These are phyloP conservation scores for Lates calcarifer DNA, from an alignment of 2,113 vertebrate species.

Conservation along the genomic window DNA sequence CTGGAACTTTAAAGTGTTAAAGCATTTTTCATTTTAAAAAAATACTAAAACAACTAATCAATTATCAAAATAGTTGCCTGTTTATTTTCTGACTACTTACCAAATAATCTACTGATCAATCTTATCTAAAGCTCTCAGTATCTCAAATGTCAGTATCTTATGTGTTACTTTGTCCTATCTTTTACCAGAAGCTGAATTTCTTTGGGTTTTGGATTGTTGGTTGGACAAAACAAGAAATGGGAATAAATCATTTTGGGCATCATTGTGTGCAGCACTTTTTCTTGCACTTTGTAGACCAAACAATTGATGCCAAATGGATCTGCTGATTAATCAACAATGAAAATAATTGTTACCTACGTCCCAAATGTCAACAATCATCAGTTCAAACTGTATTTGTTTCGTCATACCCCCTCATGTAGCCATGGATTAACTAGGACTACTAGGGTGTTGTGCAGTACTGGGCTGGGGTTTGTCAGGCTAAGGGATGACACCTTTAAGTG, in stretches of 20 bases:
- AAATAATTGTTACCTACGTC: not conserved
- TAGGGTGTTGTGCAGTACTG: not conserved
- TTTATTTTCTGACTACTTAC: not conserved
- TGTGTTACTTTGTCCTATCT: not conserved
- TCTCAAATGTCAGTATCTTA: too few species aligned
- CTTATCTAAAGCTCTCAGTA: too few species aligned
- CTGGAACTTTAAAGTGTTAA: too few species aligned
- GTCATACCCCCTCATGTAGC: not conserved
- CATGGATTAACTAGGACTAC: too few species aligned
- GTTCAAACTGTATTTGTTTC: not conserved
- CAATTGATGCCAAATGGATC: not conserved
- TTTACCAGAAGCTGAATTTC: not conserved
- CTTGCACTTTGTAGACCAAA: not conserved
- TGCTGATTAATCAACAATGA: not conserved
- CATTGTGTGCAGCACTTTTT: not conserved
- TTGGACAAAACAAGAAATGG: not conserved
- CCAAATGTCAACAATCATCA: not conserved
- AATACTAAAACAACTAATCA: not conserved
- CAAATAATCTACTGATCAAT: too few species aligned
- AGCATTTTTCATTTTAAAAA: not conserved
- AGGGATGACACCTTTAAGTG: not conserved
- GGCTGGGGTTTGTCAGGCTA: not conserved
- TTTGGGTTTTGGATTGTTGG: not conserved
- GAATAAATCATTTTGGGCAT: not conserved
- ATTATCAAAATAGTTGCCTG: not conserved